Base-by-base conservation (phyloP, 2,888 invertebrate genomes). In the Chymomyza amoena region DNA sequence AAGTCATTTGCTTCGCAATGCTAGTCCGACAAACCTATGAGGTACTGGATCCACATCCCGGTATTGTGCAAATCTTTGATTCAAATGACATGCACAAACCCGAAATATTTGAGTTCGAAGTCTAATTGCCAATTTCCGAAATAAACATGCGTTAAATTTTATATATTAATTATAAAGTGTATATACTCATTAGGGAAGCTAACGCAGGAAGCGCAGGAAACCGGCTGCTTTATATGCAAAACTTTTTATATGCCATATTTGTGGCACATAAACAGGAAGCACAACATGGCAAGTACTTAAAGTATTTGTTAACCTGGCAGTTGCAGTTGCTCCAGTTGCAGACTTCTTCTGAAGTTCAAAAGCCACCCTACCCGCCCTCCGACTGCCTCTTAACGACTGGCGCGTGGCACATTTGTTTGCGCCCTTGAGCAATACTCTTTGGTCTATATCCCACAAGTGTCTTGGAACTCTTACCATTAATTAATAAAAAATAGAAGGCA, bases 341-440 rank as follows among this genome's bases (percentile, higher is more conserved):
- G 39, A 20, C 57, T 57, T 57, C 72, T 70, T 69, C 61, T 54
- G 64, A 81, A 81, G 78, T 81, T 84, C 82, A 81, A 84, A 84
- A 81, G 81, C 73, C 54, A 39, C 28, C 66, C 68, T 69, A 64
- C 52, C 66, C 68, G 64, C 67, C 56, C 56, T 1, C 16, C 57
- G 15, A 28, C 9, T 62, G 62, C 51, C 70, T 61, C 68, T 84
- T 84, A 81, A 81, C 79, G 85, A 81, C 82, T 75, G 76, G 75
- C 85, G 80, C 81, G 85, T 84, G 84, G 70, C 80, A 69, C 84
- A 75, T 84, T 81, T 81, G 80, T 75, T 75, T 81, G 69, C 76
- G 78, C 78, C 57, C 82, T 71, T 71, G 65, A 63, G 81, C 66
- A 75, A 69, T 70, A 64, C 68, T 57, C 57, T 62, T 70, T 61